These are phyloP conservation scores for Melinaea menophilus DNA, from an alignment of 2,888 invertebrate species.

Conservation along the genomic window DNA sequence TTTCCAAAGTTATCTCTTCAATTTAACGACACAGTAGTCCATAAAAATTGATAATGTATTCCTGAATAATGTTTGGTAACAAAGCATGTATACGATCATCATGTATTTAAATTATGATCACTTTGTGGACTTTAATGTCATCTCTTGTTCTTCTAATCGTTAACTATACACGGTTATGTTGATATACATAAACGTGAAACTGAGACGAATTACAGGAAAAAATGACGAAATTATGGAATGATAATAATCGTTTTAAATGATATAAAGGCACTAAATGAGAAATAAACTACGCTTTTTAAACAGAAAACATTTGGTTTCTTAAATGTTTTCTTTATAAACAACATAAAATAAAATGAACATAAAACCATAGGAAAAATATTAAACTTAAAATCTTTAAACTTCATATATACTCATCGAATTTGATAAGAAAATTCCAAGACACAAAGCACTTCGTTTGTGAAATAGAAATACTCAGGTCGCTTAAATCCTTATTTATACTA, in stretches of 20 bases:
- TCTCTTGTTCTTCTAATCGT: conserved; percentile 61
- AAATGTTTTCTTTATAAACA: background rate
- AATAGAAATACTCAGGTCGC: conserved; percentile 71
- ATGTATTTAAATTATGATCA: conserved; percentile 72
- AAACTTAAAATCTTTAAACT: conserved; percentile 20
- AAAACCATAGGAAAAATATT: conserved; percentile 23
- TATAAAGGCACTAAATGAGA: background rate
- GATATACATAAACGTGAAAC: conserved; percentile 4
- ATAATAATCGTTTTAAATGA: background rate
- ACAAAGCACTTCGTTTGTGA: background rate
- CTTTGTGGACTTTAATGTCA: conserved; percentile 61
- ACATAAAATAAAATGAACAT: background rate
- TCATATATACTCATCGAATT: conserved; percentile 15
- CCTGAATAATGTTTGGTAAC: conserved; percentile 60
- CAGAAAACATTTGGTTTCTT: too few relatives aligned
- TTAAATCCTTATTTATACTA: conserved; percentile 77
- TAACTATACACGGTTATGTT: conserved; percentile 51
- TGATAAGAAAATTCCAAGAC: conserved; percentile 18
- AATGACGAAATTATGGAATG: background rate
- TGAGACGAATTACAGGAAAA: background rate
- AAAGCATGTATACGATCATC: conserved; percentile 62
- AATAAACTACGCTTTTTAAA: too few relatives aligned
- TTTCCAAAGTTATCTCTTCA: too few relatives aligned
- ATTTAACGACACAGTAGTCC: too few relatives aligned
- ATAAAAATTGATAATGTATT: conserved; percentile 52